Base-by-base conservation (phyloP, 2,888 invertebrate species). In the Itoplectis maculator region DNA sequence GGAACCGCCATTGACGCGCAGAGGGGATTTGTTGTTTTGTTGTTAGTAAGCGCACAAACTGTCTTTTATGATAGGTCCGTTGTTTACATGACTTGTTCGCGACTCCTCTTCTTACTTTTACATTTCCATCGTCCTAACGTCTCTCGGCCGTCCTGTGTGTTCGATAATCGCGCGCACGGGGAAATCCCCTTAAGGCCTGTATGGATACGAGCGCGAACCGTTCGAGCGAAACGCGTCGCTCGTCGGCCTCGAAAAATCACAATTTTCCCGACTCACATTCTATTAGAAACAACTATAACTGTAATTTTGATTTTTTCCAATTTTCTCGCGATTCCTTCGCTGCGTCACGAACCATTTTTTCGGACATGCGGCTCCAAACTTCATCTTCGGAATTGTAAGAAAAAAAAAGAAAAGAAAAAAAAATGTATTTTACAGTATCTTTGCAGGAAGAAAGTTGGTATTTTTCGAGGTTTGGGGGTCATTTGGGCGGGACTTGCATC, bases 11-110 rank as follows among this genome's bases (percentile, higher is more conserved):
- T 29, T 5, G 59, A 73, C 47, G 72, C 74, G n/a, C 42, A 35
- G 40, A 49, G 29, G 74, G 59, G 63, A 56, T 63, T 82, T 66
- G 42, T 61, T 61, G 65, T 66, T 72, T 69, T 80, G 47, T 79
- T 68, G 88, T 91, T 91, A 91, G 89, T 90, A 91, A 91, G 91
- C 91, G 89, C 90, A 91, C 90, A 91, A 90, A 90, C 91, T 90
- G 91, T 90, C 90, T 91, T 90, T 91, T 90, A 89, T 90, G 85
- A 87, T 90, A 91, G 88, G 88, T 90, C 88, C 88, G 87, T 89
- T 89, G 82, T 88, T n/a, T 88, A 87, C 59, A 61, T 85, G 74
- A 79, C 81, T 81, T 75, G 37, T 20, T 63, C 61, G 15, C 49
- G 42, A 40, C 47, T 56, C 45, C 63, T 37, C 35, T 59, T 65